These are phyloP conservation scores for Dryoscopus gambensis DNA, from an alignment of 2,113 vertebrate species.

Conservation along the genomic window DNA sequence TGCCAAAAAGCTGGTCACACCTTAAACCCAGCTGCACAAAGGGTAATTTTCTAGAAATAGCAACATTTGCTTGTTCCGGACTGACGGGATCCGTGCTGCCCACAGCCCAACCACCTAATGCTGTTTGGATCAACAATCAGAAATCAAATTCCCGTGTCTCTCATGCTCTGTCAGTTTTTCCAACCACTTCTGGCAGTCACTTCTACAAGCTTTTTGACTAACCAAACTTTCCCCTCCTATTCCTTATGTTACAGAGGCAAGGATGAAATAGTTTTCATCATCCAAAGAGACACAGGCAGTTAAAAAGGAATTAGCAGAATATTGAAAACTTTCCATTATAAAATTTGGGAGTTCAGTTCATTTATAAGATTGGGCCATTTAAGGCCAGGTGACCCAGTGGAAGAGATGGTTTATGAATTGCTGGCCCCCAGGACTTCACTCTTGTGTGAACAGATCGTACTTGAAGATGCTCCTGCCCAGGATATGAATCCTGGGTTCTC, in stretches of 20 bases:
- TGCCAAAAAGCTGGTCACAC: background rate
- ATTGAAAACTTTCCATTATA: background rate
- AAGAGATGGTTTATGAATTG: background rate
- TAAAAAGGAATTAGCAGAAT: background rate
- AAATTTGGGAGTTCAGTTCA: background rate
- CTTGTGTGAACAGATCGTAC: background rate
- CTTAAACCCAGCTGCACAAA: background rate
- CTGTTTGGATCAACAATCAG: background rate
- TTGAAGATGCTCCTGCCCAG: background rate
- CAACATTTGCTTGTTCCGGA: background rate
- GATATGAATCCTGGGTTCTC: background rate
- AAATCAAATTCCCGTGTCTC: background rate
- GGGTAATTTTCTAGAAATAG: background rate
- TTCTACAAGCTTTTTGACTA: background rate
- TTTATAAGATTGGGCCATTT: background rate
- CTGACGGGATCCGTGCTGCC: background rate
- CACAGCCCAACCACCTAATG: background rate
- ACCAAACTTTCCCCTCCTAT: background rate
- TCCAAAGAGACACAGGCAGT: background rate
- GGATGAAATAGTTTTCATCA: background rate
- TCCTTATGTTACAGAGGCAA: background rate
- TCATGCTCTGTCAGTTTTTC: background rate
- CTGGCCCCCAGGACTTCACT: background rate
- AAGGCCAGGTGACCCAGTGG: background rate
- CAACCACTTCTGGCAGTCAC: background rate